Conservation (phyloP, 2,113 vertebrate species). For the Mystacornis crossleyi region DNA sequence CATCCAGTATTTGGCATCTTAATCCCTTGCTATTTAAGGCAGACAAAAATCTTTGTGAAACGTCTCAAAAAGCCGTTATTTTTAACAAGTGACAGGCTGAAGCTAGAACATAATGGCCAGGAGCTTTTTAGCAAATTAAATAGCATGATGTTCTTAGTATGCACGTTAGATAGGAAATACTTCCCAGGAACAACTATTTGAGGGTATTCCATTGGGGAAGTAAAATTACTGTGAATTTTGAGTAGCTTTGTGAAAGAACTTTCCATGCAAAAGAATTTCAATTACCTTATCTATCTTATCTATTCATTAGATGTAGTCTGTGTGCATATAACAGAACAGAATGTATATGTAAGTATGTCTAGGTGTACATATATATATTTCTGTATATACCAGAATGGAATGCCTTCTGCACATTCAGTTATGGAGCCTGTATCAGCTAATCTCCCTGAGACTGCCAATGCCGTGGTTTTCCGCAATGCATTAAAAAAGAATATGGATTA, state of each 20-base stretch:
- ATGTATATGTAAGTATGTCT: background rate
- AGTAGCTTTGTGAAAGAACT: background rate
- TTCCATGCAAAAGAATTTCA: background rate
- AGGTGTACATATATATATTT: background rate
- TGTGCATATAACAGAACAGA: background rate
- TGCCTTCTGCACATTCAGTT: background rate
- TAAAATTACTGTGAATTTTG: background rate
- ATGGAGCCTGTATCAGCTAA: background rate
- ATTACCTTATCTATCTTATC: background rate
- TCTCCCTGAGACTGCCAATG: background rate
- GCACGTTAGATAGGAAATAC: background rate
- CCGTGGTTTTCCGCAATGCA: background rate
- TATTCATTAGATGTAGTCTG: background rate
- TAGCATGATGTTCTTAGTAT: background rate
- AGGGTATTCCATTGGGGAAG: background rate
- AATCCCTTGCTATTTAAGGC: background rate
- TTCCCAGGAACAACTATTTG: background rate
- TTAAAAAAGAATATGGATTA: background rate
- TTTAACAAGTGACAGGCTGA: background rate
- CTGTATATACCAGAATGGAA: background rate
- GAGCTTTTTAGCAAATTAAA: background rate
- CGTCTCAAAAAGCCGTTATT: background rate
- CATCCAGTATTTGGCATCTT: background rate
- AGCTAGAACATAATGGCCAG: background rate
- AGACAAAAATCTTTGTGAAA: background rate